Evolutionary conservation across 1,140 invertebrate species (phyloP).

Genomic region (Protaetia brevitarsis): DNA sequence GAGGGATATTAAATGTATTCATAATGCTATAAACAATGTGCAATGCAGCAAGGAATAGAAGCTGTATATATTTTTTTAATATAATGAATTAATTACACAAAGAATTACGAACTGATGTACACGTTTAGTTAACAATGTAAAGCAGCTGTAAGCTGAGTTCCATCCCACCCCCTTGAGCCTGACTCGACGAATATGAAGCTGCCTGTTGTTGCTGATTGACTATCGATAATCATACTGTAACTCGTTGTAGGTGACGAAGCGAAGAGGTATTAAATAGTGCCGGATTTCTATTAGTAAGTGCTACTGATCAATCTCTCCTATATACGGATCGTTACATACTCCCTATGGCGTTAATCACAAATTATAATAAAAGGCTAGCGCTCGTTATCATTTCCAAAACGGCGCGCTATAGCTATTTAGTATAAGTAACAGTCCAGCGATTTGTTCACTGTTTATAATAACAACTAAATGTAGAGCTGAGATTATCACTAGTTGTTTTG

Average conservation of each 20-base stretch:
- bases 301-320: conserved; percentile 32
- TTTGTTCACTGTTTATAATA: conserved; percentile 14
- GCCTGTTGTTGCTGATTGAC: conserved; percentile 34
- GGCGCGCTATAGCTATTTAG: background rate
- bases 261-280: conserved; percentile 33
- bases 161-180: conserved; percentile 21
- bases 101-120: conserved; percentile 8
- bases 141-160: conserved; percentile 27
- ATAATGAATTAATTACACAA: no score
- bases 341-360: conserved; percentile 31
- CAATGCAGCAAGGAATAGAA: no score
- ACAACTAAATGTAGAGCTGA: background rate
- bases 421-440: no score
- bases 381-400: conserved; percentile 5
- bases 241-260: conserved; percentile 34
- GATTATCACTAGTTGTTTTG: no score
- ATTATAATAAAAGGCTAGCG: conserved; percentile 21
- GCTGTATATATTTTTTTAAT: no score
- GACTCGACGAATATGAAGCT: conserved; percentile 34
- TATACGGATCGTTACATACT: conserved; percentile 27
- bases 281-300: conserved; percentile 35
- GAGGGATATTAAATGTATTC: no score
- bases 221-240: conserved; percentile 37
- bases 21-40: no score
- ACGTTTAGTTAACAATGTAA: conserved; percentile 7